Conservation (phyloP, 2,113 vertebrate species). For the Microtus pennsylvanicus region DNA sequence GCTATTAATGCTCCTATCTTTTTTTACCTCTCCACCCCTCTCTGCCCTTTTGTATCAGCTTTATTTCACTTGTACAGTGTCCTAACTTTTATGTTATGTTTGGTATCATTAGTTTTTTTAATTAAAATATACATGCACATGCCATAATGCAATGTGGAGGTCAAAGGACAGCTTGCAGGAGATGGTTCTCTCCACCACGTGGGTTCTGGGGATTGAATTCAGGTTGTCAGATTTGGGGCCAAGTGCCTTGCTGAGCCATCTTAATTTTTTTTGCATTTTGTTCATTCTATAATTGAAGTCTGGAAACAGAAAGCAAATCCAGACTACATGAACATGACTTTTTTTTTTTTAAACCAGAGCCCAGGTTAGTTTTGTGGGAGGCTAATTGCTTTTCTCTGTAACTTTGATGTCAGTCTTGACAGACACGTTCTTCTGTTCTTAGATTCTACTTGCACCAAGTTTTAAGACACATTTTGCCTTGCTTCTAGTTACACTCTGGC, state of each 20-base stretch:
- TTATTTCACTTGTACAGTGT: neutral
- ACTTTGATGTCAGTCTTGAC: neutral
- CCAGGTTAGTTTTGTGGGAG: neutral
- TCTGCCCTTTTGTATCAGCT: neutral
- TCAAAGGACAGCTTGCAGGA: neutral
- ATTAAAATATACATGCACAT: neutral
- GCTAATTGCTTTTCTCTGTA: neutral
- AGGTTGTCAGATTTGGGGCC: neutral
- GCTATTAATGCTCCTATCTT: neutral
- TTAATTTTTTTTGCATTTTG: neutral
- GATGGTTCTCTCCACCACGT: neutral
- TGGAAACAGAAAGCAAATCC: neutral
- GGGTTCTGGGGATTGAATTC: neutral
- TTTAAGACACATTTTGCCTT: slow-evolving; percentile 41
- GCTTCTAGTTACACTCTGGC: neutral
- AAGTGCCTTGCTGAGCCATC: neutral
- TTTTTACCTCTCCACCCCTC: neutral
- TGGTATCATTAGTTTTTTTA: neutral
- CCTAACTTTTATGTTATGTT: neutral
- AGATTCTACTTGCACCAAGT: slow-evolving; percentile 34
- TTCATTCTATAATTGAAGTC: neutral
- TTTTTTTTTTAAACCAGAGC: neutral
- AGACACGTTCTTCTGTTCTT: slow-evolving; percentile 47
- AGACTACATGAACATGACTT: neutral
- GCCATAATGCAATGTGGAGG: neutral